Base-by-base conservation (phyloP, 2,888 invertebrate genomes). In the Ectobius pallidus region DNA sequence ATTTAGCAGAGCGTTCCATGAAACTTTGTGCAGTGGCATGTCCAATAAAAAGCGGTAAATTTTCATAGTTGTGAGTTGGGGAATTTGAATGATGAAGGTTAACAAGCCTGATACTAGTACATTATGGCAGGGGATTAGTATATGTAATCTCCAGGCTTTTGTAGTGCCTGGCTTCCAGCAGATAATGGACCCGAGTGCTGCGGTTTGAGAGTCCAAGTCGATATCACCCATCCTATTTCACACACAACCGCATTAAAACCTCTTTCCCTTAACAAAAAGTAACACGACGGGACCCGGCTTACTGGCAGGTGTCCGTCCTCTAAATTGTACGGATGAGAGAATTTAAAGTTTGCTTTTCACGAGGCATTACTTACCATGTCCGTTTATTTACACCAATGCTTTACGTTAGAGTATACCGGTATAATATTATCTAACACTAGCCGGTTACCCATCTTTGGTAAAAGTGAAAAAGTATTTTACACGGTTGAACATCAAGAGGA, bases 41-140 rank as follows among this genome's bases (percentile, higher is more conserved):
- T n/a, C n/a, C n/a, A n/a, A n/a, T n/a, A n/a, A n/a, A n/a, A n/a
- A n/a, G n/a, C n/a, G n/a, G n/a, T n/a, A n/a, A n/a, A n/a, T n/a
- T n/a, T n/a, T n/a, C n/a, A n/a, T 20, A 46, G 2, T 18, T 20
- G 18, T 20, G 46, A 46, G 20, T n/a, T 46, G 46, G 2, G 18
- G 46, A 46, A 18, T 46, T 46, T 46, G 46, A 46, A 18, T 46
- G 7, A 18, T 18, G 46, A 46, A 46, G 46, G 46, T n/a, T n/a
- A 46, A 46, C 18, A 46, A 46, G 46, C 18, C 46, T 46, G 46
- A 46, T 46, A 20, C 46, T 46, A 46, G 46, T 46, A 46, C 46
- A 18, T 46, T 46, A 46, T 46, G 46, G 46, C 1, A 46, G 46
- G 9, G 46, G 46, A 46, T 46, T 46, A 46, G 46, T 9, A 18